Percentiles rank a stretch among this genome's conserved stretches.
Conservation (phyloP, 2,888 invertebrate species). For the Catocala nupta region DNA sequence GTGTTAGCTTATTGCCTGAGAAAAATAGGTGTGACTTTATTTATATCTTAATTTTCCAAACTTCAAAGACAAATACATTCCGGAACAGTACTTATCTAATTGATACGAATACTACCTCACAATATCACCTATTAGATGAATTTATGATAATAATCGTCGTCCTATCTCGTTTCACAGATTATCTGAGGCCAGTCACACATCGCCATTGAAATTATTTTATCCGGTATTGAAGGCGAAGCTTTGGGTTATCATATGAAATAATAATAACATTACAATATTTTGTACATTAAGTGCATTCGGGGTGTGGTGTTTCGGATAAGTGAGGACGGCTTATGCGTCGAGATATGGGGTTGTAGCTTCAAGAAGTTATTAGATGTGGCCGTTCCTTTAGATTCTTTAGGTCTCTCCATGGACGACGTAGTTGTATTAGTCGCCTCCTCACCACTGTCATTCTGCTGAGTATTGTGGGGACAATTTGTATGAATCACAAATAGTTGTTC, state of each 20-base stretch:
- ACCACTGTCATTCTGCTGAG: too few relatives aligned
- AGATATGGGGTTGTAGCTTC: conserved; percentile 63
- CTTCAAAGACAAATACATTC: too few relatives aligned
- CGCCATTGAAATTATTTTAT: conserved; percentile 78
- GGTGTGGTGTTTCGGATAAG: conserved; percentile 77
- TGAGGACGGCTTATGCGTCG: conserved; percentile 70
- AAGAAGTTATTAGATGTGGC: conserved; percentile 31
- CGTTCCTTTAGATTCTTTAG: neutral
- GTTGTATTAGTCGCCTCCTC: too few relatives aligned
- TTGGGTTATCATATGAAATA: conserved; percentile 79
- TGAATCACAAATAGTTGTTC: too few relatives aligned
- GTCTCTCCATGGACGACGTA: neutral
- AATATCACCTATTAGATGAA: conserved; percentile 47
- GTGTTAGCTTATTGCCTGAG: too few relatives aligned
- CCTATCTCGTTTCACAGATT: conserved; percentile 60
- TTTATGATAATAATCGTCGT: conserved; percentile 61
- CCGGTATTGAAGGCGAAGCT: conserved; percentile 66
- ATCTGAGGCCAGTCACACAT: conserved; percentile 68
- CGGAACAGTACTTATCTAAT: too few relatives aligned
- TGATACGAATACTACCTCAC: neutral
- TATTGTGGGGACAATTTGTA: too few relatives aligned
- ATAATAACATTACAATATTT: conserved; percentile 86
- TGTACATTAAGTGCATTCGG: conserved; percentile 82
- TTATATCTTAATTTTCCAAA: too few relatives aligned
- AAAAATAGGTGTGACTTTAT: too few relatives aligned